Percentiles rank a stretch among this genome's conserved stretches.
These are phyloP conservation scores for Mohoua ochrocephala DNA, from an alignment of 2,113 vertebrate genomes.

Conservation along the genomic window DNA sequence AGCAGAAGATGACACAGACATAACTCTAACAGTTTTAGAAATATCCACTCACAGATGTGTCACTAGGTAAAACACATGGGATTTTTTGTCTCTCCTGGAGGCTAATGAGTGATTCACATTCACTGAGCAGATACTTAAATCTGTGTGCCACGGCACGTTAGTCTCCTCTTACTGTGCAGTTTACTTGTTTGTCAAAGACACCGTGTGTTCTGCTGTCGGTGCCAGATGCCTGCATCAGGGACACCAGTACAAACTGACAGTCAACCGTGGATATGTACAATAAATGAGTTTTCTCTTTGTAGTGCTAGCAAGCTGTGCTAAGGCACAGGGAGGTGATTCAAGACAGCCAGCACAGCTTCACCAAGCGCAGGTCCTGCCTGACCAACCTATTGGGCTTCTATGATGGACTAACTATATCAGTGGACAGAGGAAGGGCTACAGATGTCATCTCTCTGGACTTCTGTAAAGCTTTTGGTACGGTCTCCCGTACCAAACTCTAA, in stretches of 20 bases:
- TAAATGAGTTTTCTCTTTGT: background rate
- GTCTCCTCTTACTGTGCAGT: background rate
- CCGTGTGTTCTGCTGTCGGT: background rate
- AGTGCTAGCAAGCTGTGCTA: background rate
- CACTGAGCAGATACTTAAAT: background rate
- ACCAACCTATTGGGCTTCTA: background rate
- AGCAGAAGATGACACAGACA: background rate
- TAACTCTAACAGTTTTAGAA: background rate
- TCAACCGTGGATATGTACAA: rapidly evolving
- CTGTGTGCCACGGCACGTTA: rapidly evolving
- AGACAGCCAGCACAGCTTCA: background rate
- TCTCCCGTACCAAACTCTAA: background rate
- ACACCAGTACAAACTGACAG: background rate
- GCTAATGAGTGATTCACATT: background rate
- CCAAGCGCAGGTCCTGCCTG: background rate
- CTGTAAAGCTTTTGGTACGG: background rate
- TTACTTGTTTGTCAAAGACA: background rate
- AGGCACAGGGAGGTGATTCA: background rate
- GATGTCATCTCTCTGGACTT: background rate
- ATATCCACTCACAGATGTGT: background rate
- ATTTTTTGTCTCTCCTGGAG: background rate
- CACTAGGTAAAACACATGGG: background rate
- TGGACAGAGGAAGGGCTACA: background rate
- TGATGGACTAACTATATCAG: background rate
- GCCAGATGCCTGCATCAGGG: background rate